Base-by-base conservation (phyloP, 2,113 vertebrate species). In the Amblyopsis rosae region DNA sequence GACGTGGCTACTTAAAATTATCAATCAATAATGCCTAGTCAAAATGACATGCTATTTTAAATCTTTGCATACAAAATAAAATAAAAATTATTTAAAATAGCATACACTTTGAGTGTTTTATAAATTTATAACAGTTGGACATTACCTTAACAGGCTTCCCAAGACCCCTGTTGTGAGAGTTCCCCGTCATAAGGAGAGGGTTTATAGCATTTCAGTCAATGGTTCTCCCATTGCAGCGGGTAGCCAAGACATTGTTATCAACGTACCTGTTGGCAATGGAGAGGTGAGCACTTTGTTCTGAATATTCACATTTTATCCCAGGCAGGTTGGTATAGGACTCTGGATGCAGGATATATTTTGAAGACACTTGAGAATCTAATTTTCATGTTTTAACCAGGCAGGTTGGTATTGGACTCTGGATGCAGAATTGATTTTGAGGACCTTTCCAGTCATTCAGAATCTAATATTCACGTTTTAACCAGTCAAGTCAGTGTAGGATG, bases 191-290 rank as follows among this genome's bases (percentile, higher is more conserved):
- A 86, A 90, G 69, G 91, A 93, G 79, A 87, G 86, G 64, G 86
- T 91, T 16, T 93, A 90, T 65, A 91, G 91, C 84, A 91, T 94
- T 53, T 93, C 92, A 0, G 91, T 92, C 62, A 94, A 94, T 3
- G 93, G 93, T 45, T 93, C 92, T 9, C 93, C 93, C 51, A 87
- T 93, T 3, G 64, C 75, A 0, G 86, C 78, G 6, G 81, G 76
- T 41, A 79, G 59, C 0, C 55, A 89, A 2, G 92, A 92, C 59
- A 75, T 94, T 1, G 67, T 92, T 72, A 89, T 94, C 67, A 92
- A 88, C 13, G 82, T 94, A 8, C 92, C 92, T 2, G 1, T 90
- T 9, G 90, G 91, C 13, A 94, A 92, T 12, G 93, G 93, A 78
- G 92, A 93, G 92, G 93, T 92, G 71, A 68, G 90, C 3, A 6